Evolutionary conservation across 1,140 invertebrate genomes (phyloP), one percentile per base, ranked within the genome.

Genomic region (Oreohelix idahoensis): DNA sequence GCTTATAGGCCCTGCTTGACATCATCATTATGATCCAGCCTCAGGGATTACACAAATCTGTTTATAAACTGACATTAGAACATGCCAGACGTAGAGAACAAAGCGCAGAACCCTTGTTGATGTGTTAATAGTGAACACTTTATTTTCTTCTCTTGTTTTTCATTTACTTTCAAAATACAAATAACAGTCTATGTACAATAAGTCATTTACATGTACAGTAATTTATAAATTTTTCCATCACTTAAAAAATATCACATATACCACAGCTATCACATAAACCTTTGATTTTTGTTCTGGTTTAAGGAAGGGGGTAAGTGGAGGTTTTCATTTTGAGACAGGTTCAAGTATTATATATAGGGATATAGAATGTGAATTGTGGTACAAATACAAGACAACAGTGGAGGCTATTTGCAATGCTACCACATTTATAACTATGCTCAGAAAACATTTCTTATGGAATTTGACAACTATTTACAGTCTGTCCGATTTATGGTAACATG

Each of bases 141-240:
- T 73, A 39, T 42, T 73, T 73, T 42, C 11, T 39, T 73, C 39
- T 73, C 39, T n/a, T 73, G 36, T 26, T 73, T 42, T 73, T 73
- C 36, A 42, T 38, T 38, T 39, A 73, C 36, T 73, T 73, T 73
- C 71, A 73, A 42, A 66, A 73, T 73, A 73, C 71, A 73, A 73
- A 73, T 73, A 73, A 73, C 71, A 73, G 10, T 73, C 38, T 73
- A 73, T 73, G 20, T 73, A 71, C 69, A 71, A 39, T 71, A 70
- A 70, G 23, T 45, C 36, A 42, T 73, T 73, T 73, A 39, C 71
- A 42, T 42, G 26, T 42, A 73, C 35, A 73, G 23, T n/a, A 38
- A 36, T 11, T 38, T 29, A 42, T 26, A 42, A 73, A 73, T 11
- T 8, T 5, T 26, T 39, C 10, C 20, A 73, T 73, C 36, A 73